Base-by-base conservation (phyloP, 2,888 invertebrate species). In the Aradus depressus region DNA sequence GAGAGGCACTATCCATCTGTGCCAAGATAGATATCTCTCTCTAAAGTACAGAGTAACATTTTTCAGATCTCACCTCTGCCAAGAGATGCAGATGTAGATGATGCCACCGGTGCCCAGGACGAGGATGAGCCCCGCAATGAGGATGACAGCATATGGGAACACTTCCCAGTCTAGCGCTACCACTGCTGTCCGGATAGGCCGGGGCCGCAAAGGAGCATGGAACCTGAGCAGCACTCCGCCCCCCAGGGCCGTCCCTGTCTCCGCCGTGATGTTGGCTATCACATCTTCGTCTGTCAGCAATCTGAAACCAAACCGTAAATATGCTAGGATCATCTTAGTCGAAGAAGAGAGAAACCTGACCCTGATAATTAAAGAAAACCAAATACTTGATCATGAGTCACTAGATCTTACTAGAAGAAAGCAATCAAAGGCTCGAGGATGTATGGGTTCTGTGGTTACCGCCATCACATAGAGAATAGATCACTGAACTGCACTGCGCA, bases 31-130 rank as follows among this genome's bases (percentile, higher is more conserved):
- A n/a, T n/a, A n/a, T n/a, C n/a, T n/a, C n/a, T n/a, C n/a, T n/a
- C n/a, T n/a, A n/a, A n/a, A n/a, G n/a, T n/a, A n/a, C n/a, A n/a
- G n/a, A n/a, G n/a, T n/a, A n/a, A n/a, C n/a, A n/a, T n/a, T n/a
- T 35, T 5, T 5, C 6, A 2, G 18, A 35, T 35, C 70, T 71
- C 67, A 89, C 88, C 85, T 85, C 50, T 89, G 87, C 89, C 92
- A 93, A 1, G 91, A 91, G 47, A 91, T 81, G 67, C 92, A 90
- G 54, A 93, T 89, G 65, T 93, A 92, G 45, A 91, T 80, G 42
- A 93, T 91, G 4, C 91, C 93, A 44, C 87, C 83, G 10, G 85
- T 75, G 6, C 89, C 89, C 6, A 91, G 77, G 2, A 93, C 76
- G 32, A 92, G 76, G 54, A 93, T 92, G n/a, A 93, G 79, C 50